Percentiles rank a stretch among this genome's conserved stretches.
phyloP scores from a whole-genome alignment of 2,888 invertebrate genomes.

The Andrena bucephala region DNA sequence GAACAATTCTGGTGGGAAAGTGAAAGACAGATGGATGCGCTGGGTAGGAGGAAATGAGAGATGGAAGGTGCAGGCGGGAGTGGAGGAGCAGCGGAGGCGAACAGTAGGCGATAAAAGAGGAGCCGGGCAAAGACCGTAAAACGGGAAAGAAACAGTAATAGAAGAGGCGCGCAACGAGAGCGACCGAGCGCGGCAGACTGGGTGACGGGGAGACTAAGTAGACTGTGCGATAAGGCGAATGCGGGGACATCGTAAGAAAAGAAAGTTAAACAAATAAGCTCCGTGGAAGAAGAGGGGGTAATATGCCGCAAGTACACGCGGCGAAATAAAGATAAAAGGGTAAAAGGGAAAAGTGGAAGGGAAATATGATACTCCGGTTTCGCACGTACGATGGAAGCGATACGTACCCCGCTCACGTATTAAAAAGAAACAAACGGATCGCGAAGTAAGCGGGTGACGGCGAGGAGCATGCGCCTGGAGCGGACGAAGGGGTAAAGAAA shows the following conservation, averaged over 20 bases:
- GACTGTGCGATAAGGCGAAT: neutral
- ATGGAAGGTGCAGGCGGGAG: conserved; percentile 11
- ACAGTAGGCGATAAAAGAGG: conserved; percentile 3
- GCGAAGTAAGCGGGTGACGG: conserved; percentile 4
- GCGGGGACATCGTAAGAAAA: neutral
- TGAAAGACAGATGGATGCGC: neutral
- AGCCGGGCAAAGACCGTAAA: conserved; percentile 9
- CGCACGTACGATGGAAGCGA: conserved; percentile 22
- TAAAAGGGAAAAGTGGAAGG: neutral
- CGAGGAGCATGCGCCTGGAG: neutral
- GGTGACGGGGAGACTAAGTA: neutral
- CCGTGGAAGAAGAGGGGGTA: neutral
- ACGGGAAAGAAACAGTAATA: neutral
- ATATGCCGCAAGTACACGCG: neutral
- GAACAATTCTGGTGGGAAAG: neutral
- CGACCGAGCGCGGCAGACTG: conserved; percentile 3
- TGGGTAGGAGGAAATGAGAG: neutral
- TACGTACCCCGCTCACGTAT: conserved; percentile 20
- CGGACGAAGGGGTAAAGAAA: neutral
- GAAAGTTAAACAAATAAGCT: neutral
- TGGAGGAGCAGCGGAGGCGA: neutral
- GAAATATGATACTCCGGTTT: conserved; percentile 33
- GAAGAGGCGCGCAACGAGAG: neutral
- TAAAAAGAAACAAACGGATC: conserved; percentile 27
- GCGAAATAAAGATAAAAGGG: neutral